Base-by-base conservation (phyloP, 2,888 invertebrate species). In the Rhagophthalmus giganteus region DNA sequence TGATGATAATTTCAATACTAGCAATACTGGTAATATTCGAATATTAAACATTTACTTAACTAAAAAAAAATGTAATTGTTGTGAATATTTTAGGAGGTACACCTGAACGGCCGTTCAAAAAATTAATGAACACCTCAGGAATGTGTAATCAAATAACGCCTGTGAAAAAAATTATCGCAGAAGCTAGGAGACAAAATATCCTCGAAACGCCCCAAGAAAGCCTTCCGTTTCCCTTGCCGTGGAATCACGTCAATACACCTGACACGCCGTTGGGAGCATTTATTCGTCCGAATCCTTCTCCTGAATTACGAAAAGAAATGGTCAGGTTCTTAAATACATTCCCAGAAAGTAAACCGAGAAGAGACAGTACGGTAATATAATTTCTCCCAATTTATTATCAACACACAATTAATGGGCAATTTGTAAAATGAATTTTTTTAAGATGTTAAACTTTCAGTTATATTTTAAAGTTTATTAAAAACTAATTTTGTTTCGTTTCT, bases 191-290 rank as follows among this genome's bases (percentile, higher is more conserved):
- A 27, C 65, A 61, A 11, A 64, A 68, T 40, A 51, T 69, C 13
- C 32, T 68, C 1, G 65, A 61, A 3, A 65, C 68, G 2, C 68
- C 67, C 2, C 46, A 56, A 10, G 46, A 57, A 14, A 62, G 46
- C 5, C 57, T 57, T 14, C 71, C 69, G 42, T 74, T 77, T 8
- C 75, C 76, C 2, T 62, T 66, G 45, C 69, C 56, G 7, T 52
- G 49, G 38, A 48, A 54, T 54, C 71, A 76, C 34, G 68, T 78
- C 2, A 70, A 76, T 8, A 83, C 83, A 0, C 83, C 83, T 0
- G 78, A 79, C 1, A 79, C 80, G 5, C 82, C 82, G 0, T 77
- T 79, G 46, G 82, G 81, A 1, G 73, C 74, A 24, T 70, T 77
- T 42, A 72, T 79, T 26, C 68, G 68, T 15, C 69, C 76, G 0